Evolutionary conservation across 2,797 vertebrate genomes (phyloP).

Genomic region (Garrulus glandarius): DNA sequence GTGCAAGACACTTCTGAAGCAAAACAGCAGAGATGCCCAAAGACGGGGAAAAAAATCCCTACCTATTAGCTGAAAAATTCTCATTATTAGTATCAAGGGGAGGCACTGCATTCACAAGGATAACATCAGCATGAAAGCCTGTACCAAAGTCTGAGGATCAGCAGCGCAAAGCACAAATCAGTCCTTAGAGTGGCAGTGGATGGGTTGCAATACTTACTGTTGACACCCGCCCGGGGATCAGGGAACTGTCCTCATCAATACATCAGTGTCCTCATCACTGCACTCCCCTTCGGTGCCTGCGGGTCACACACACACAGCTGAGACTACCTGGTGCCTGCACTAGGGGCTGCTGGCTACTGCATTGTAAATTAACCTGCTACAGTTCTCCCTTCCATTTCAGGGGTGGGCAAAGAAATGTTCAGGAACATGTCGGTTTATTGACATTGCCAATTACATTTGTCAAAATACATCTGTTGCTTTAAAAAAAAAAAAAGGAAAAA

Average conservation of each 20-base stretch:
- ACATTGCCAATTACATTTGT: not conserved
- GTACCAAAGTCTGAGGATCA: not conserved
- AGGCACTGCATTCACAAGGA: not conserved
- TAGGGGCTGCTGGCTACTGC: not conserved
- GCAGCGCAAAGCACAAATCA: not conserved
- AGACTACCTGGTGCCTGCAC: not conserved
- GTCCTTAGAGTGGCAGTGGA: not conserved
- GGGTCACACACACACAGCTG: not conserved
- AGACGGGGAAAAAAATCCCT: not conserved
- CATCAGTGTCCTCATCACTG: not conserved
- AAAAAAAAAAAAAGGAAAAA: not conserved
- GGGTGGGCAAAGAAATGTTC: not conserved
- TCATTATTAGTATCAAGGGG: not conserved
- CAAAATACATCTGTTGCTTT: not conserved
- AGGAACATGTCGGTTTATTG: not conserved
- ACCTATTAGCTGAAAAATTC: not conserved
- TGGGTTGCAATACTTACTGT: not conserved
- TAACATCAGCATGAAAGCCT: not conserved
- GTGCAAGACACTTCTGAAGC: not conserved
- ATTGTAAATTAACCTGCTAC: not conserved
- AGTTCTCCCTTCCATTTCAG: not conserved
- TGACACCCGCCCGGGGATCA: constrained; percentile 47
- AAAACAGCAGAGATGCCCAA: not conserved
- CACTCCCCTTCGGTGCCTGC: not conserved
- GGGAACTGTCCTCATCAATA: not conserved